phyloP scores from a whole-genome alignment of 1,140 invertebrate genomes.

The Aphelenchoides besseyi region DNA sequence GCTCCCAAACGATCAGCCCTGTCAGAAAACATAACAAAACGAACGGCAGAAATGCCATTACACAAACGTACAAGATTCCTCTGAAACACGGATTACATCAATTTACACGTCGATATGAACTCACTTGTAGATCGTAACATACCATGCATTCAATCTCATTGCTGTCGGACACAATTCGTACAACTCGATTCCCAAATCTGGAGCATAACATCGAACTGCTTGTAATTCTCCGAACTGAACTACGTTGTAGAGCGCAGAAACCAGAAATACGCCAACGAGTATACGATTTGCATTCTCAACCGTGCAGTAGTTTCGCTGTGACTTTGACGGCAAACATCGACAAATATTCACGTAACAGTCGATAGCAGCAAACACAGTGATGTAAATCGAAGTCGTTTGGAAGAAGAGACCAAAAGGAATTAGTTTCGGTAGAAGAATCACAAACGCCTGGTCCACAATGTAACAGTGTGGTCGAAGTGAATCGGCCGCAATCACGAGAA shows the following conservation, averaged over 20 bases:
- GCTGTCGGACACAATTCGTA: conserved; percentile 51
- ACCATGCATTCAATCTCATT: conserved; percentile 40
- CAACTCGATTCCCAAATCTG: conserved; percentile 10
- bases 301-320: conserved; percentile 28
- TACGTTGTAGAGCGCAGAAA: conserved; percentile 40
- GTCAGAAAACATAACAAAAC: conserved; percentile 37
- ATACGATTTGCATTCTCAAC: conserved; percentile 26
- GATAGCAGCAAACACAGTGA: conserved; percentile 50
- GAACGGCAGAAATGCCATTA: conserved; percentile 50
- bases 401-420: conserved; percentile 51
- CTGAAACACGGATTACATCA: conserved; percentile 25
- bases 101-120: background rate
- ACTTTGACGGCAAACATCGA: background rate
- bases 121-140: conserved; percentile 49
- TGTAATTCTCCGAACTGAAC: conserved; percentile 46
- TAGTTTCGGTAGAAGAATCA: conserved; percentile 43
- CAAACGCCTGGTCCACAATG: conserved; percentile 48
- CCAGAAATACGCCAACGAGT: conserved; percentile 21
- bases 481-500: conserved; percentile 51
- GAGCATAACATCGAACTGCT: conserved; percentile 41
- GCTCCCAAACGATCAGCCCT: conserved; percentile 33
- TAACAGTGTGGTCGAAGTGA: conserved; percentile 43
- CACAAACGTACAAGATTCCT: conserved; percentile 43
- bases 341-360: conserved; percentile 45
- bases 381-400: conserved; percentile 52